Percentiles rank a stretch among this genome's conserved stretches.
These are phyloP conservation scores for Gryllus bimaculatus DNA, from an alignment of 1,140 invertebrate genomes.

Conservation along the genomic window DNA sequence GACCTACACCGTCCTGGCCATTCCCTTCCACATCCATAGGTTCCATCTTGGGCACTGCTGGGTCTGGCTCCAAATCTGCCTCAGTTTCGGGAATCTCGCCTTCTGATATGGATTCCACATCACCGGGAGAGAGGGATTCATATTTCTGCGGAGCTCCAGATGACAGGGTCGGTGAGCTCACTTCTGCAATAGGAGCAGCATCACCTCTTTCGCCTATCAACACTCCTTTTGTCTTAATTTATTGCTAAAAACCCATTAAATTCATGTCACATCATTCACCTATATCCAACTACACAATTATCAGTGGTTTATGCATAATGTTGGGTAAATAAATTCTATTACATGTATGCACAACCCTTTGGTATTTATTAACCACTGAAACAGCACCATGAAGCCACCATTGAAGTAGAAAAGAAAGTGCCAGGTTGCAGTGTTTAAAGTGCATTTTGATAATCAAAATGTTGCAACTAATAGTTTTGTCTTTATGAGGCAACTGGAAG, in stretches of 20 bases:
- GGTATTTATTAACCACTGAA: background rate
- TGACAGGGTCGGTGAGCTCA: conserved; percentile 17
- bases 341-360: background rate
- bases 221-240: conserved; percentile 12
- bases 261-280: background rate
- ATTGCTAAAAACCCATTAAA: conserved; percentile 1
- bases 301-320: background rate
- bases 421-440: background rate
- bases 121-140: conserved; percentile 32
- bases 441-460: background rate
- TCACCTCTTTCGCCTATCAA: conserved; percentile 20
- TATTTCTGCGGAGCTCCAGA: conserved; percentile 23
- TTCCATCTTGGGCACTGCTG: conserved; percentile 7
- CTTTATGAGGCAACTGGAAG: background rate
- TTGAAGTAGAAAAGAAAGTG: background rate
- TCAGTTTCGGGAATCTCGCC: conserved; percentile 32
- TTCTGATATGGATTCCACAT: conserved; percentile 37
- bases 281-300: background rate
- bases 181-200: conserved; percentile 22
- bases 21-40: conserved; percentile 11
- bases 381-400: too few relatives aligned
- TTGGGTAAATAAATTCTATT: background rate
- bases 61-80: conserved; percentile 22
- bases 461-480: background rate
- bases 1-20: conserved; percentile 6